Evolutionary conservation across 2,113 vertebrate genomes (phyloP).

Genomic region (Microcebus ravelobensis): DNA sequence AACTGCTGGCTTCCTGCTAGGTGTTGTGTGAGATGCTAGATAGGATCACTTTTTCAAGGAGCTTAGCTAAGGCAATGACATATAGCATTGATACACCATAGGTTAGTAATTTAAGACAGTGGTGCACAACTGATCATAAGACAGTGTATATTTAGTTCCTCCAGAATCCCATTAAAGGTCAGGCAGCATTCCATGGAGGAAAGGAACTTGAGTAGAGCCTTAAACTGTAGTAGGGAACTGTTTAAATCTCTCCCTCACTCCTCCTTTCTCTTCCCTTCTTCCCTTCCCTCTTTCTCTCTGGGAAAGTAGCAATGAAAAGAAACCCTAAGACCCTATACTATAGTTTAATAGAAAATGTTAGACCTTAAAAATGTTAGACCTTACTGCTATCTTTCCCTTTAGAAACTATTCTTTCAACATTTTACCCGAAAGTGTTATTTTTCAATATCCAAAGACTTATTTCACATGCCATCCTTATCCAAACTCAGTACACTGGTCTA

Average conservation of each 20-base stretch:
- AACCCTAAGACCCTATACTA: neutral
- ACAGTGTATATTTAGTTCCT: neutral
- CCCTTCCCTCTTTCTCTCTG: neutral
- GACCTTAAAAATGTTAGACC: too few species aligned
- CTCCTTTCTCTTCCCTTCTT: neutral
- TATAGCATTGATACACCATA: too few species aligned
- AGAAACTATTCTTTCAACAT: slow-evolving; percentile 17
- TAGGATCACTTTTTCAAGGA: neutral
- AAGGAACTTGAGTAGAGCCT: neutral
- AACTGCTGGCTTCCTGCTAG: neutral
- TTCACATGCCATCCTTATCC: neutral
- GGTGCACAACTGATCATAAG: neutral
- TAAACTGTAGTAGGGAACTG: neutral
- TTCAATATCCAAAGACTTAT: neutral
- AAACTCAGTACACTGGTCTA: neutral
- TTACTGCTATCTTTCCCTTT: neutral
- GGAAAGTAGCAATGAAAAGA: neutral
- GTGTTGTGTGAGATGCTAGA: neutral
- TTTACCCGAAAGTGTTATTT: neutral
- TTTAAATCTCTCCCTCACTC: neutral
- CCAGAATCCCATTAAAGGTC: neutral
- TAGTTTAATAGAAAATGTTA: neutral
- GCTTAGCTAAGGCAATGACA: neutral
- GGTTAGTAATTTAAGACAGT: neutral
- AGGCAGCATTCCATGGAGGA: neutral